These are phyloP conservation scores for Rhysida immarginata DNA, from an alignment of 1,140 invertebrate genomes.

Conservation along the genomic window DNA sequence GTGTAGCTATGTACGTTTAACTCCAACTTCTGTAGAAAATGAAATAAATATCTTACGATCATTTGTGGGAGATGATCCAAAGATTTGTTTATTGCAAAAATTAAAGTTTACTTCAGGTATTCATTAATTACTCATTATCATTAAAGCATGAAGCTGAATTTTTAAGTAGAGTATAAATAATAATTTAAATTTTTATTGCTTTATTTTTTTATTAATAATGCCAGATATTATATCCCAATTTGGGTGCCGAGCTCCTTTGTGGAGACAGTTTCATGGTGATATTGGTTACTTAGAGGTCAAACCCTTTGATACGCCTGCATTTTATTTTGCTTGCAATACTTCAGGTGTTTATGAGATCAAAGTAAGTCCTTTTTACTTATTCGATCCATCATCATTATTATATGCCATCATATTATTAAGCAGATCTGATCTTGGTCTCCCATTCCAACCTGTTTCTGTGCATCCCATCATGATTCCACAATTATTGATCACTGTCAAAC, in stretches of 20 bases:
- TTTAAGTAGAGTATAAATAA: background rate
- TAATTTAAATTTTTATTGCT: background rate
- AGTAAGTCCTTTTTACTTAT: too few species aligned
- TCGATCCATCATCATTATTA: too few species aligned
- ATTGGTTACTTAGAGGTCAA: background rate
- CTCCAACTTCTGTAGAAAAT: background rate
- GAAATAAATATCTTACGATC: background rate
- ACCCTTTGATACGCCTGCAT: background rate
- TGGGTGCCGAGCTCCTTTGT: background rate
- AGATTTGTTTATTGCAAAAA: background rate
- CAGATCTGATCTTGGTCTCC: too few species aligned
- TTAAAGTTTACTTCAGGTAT: background rate
- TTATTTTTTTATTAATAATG: background rate
- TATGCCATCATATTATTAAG: too few species aligned
- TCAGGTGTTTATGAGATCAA: background rate
- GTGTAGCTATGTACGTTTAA: background rate
- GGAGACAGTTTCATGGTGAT: conserved; percentile 5
- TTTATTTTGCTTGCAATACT: conserved; percentile 3
- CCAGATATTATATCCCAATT: conserved; percentile 1
- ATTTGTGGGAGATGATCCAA: background rate
- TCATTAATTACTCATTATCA: background rate
- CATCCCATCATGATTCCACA: too few species aligned
- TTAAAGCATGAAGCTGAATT: background rate
- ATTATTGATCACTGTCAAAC: too few species aligned
- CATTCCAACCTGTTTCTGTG: too few species aligned